Evolutionary conservation across 2,113 vertebrate species (phyloP).

Genomic region (Gavia stellata): DNA sequence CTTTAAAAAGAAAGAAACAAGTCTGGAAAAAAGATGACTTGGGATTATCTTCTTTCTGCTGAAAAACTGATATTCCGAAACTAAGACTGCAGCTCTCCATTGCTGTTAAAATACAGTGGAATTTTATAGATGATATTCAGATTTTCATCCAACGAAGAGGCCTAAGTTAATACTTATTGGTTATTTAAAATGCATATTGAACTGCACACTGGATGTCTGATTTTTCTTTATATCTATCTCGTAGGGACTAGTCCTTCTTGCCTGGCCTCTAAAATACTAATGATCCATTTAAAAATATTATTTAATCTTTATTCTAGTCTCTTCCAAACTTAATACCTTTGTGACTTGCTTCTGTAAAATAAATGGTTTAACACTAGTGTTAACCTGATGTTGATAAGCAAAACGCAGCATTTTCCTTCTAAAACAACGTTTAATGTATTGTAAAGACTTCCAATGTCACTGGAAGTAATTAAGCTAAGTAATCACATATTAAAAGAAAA

Average conservation of each 20-base stretch:
- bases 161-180: neutral
- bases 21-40: neutral
- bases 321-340: neutral
- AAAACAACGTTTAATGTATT: neutral
- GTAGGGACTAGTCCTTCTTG: neutral
- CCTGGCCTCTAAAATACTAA: neutral
- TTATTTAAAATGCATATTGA: neutral
- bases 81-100: neutral
- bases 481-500: neutral
- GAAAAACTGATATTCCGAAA: neutral
- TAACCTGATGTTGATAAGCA: neutral
- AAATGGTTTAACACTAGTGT: neutral
- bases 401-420: neutral
- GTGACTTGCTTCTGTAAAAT: neutral
- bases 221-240: neutral
- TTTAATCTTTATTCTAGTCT: neutral
- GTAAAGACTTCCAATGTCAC: neutral
- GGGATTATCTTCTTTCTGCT: neutral
- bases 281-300: neutral
- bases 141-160: neutral
- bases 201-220: neutral
- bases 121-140: neutral
- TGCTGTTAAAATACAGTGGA: neutral
- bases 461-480: neutral
- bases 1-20: neutral